phyloP scores from a whole-genome alignment of 2,888 invertebrate genomes.

The Calameuta pallipes region DNA sequence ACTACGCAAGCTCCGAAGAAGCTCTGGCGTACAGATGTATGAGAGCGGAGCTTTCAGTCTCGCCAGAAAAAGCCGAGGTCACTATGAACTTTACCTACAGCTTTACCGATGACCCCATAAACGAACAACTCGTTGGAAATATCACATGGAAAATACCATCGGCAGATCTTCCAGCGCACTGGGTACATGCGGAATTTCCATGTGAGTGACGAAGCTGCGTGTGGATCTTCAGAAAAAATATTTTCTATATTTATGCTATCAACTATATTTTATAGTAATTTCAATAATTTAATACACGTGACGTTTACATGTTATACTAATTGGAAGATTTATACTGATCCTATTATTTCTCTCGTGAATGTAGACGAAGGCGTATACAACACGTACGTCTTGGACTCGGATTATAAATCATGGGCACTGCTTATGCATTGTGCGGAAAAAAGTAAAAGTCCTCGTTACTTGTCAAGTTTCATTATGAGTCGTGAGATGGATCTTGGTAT shows the following conservation, averaged over 20 bases:
- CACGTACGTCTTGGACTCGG: slow-evolving; percentile 87
- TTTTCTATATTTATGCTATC: not conserved
- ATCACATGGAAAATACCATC: slow-evolving; percentile 88
- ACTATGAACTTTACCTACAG: slow-evolving; percentile 92
- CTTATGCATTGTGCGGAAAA: slow-evolving; percentile 90
- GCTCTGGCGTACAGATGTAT: slow-evolving; percentile 87
- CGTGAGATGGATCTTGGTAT: slow-evolving; percentile 71
- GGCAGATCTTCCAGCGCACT: slow-evolving; percentile 80
- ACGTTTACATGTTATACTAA: not conserved
- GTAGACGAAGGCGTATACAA: slow-evolving; percentile 89
- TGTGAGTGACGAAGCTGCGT: slow-evolving; percentile 70
- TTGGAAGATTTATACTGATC: not conserved
- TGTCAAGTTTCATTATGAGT: slow-evolving; percentile 86
- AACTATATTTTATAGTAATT: not conserved
- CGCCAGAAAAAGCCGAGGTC: slow-evolving; percentile 71
- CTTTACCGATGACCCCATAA: slow-evolving; percentile 85
- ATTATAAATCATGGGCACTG: slow-evolving; percentile 85
- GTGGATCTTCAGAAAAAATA: not conserved
- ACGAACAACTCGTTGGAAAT: slow-evolving; percentile 84
- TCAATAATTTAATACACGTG: not conserved
- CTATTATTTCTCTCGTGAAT: slow-evolving; percentile 27
- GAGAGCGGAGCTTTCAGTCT: slow-evolving; percentile 77
- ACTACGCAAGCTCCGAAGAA: slow-evolving; percentile 90
- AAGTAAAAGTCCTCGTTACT: slow-evolving; percentile 79
- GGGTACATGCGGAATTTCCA: slow-evolving; percentile 87